Percentiles rank a stretch among this genome's conserved stretches.
These are phyloP conservation scores for Poeciliopsis turneri DNA, from an alignment of 2,797 vertebrate genomes.

Conservation along the genomic window DNA sequence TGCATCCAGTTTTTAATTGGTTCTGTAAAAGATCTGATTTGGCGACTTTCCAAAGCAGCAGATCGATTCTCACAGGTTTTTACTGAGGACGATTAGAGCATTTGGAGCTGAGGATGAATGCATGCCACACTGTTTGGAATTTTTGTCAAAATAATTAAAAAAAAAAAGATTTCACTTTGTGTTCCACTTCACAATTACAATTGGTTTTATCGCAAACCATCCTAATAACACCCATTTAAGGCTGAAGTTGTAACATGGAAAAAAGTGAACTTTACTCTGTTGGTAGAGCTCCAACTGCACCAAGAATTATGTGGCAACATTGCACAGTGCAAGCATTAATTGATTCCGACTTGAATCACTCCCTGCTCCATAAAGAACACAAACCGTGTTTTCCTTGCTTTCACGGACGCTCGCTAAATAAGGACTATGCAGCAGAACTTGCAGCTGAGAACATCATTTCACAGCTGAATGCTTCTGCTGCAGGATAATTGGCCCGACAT, in stretches of 20 bases:
- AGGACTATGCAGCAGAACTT: slow-evolving; percentile 23
- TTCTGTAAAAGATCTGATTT: background rate
- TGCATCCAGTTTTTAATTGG: background rate
- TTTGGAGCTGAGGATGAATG: background rate
- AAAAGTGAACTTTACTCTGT: background rate
- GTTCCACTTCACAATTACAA: background rate
- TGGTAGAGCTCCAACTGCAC: too few species aligned
- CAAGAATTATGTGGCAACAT: background rate
- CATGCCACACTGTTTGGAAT: background rate
- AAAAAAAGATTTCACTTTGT: background rate
- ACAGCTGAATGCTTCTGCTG: slow-evolving; percentile 46
- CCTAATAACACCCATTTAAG: background rate
- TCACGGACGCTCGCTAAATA: slow-evolving; percentile 13
- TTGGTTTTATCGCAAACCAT: background rate
- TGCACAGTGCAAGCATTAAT: background rate
- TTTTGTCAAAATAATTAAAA: background rate
- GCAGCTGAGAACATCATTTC: slow-evolving; percentile 53
- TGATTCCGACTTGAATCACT: slow-evolving; percentile 2
- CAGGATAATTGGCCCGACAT: slow-evolving; percentile 54
- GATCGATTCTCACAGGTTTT: background rate
- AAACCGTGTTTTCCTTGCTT: background rate
- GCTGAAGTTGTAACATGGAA: background rate
- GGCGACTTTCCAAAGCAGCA: too few species aligned
- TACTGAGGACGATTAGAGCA: background rate
- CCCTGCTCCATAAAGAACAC: background rate